Conservation (phyloP, 2,888 invertebrate genomes). For the Athalia rosae region DNA sequence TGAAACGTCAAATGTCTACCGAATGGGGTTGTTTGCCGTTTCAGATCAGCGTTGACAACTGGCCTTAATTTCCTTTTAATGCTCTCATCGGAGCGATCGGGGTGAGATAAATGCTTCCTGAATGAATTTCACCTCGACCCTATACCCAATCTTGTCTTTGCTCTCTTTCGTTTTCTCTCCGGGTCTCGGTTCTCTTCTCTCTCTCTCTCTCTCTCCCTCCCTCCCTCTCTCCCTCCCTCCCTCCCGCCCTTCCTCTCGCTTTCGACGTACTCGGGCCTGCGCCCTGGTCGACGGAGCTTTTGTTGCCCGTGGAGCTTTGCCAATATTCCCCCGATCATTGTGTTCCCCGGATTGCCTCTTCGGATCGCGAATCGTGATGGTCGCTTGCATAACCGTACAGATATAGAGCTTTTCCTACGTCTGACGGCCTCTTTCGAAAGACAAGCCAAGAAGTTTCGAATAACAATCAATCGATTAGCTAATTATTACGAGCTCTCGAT, state of each 20-base stretch:
- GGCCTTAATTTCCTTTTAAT: slow-evolving; percentile 25
- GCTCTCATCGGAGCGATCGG: slow-evolving; percentile 26
- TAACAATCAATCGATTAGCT: slow-evolving; percentile 27
- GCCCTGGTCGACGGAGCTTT: slow-evolving; percentile 37
- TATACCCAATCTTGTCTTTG: neutral
- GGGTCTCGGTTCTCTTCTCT: neutral
- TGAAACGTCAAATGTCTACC: neutral
- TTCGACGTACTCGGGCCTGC: slow-evolving; percentile 25
- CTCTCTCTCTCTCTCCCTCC: neutral
- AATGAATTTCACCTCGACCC: slow-evolving; percentile 39
- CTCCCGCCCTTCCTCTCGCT: slow-evolving; percentile 1
- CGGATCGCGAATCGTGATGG: slow-evolving; percentile 7
- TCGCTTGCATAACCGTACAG: neutral
- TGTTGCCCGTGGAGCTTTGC: slow-evolving; percentile 42
- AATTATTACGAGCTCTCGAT: slow-evolving; percentile 13
- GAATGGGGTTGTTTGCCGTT: slow-evolving; percentile 4
- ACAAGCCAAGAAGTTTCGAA: slow-evolving; percentile 16
- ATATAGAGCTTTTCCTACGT: no score
- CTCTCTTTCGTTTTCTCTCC: neutral
- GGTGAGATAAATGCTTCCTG: slow-evolving; percentile 41
- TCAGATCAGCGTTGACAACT: slow-evolving; percentile 22
- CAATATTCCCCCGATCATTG: slow-evolving; percentile 41
- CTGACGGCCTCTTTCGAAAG: no score
- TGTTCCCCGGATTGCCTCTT: slow-evolving; percentile 40
- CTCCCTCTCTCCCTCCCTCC: neutral